Percentiles rank a stretch among this genome's conserved stretches.
phyloP scores from a whole-genome alignment of 2,797 vertebrate genomes.

The Sebastolobus altivelis region DNA sequence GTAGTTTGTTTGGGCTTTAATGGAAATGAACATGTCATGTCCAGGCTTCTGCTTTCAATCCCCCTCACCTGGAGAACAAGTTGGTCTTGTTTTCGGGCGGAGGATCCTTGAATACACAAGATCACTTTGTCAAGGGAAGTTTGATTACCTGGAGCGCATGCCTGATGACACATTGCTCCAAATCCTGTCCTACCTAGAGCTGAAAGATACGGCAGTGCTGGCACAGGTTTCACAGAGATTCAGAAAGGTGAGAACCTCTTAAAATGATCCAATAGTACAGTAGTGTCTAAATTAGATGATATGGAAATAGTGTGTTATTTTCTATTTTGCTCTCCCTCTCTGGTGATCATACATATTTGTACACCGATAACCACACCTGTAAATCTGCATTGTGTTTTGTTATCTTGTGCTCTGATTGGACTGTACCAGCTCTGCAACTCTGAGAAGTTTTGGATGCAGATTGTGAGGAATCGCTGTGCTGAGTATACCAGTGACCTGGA shows the following conservation, averaged over 20 bases:
- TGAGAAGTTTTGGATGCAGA: constrained; percentile 83
- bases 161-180: constrained; percentile 81
- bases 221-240: constrained; percentile 83
- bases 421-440: constrained; percentile 78
- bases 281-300: background rate
- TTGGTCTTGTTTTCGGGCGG: constrained; percentile 80
- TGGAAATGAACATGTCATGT: background rate
- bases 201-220: constrained; percentile 82
- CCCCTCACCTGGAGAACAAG: constrained; percentile 69
- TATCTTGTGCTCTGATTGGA: constrained; percentile 39
- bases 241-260: constrained; percentile 76
- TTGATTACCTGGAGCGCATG: constrained; percentile 86
- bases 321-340: constrained; percentile 5
- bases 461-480: constrained; percentile 66
- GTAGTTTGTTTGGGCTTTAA: background rate
- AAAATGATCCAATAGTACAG: background rate
- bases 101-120: constrained; percentile 79
- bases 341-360: constrained; percentile 11
- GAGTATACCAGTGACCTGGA: constrained; percentile 79
- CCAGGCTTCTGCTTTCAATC: constrained; percentile 7
- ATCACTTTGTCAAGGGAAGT: constrained; percentile 82
- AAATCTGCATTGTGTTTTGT: constrained; percentile 6
- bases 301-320: background rate
- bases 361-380: background rate
- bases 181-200: constrained; percentile 83